phyloP scores from a whole-genome alignment of 2,113 vertebrate species.

The Typhlomys cinereus region DNA sequence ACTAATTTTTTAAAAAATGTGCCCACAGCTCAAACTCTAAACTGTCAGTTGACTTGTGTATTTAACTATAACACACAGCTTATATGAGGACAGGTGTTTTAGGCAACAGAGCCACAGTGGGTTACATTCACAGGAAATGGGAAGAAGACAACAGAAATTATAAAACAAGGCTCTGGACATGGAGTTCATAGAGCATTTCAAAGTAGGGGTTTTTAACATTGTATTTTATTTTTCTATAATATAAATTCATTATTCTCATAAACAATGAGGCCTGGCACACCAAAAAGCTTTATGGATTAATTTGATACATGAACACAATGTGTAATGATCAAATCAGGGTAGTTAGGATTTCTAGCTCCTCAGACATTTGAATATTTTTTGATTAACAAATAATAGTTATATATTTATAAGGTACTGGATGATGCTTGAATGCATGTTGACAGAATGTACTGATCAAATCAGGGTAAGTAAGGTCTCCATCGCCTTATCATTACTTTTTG shows the following conservation, averaged over 20 bases:
- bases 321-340: neutral
- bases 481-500: neutral
- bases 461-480: neutral
- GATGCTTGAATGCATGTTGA: neutral
- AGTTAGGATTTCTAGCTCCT: neutral
- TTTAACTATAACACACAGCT: too few species aligned
- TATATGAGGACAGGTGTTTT: neutral
- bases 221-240: neutral
- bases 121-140: neutral
- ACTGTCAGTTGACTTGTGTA: too few species aligned
- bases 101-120: neutral
- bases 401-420: neutral
- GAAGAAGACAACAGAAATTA: neutral
- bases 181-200: neutral
- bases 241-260: conserved; percentile 2
- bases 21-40: too few species aligned
- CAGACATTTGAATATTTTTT: neutral
- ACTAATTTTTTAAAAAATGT: too few species aligned
- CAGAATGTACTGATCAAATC: neutral
- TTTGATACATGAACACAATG: neutral
- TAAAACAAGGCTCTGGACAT: neutral
- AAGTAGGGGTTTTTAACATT: neutral
- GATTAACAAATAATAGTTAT: neutral
- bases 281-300: neutral
- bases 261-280: neutral